These are phyloP conservation scores for Nicator chloris DNA, from an alignment of 2,113 vertebrate species.

Conservation along the genomic window DNA sequence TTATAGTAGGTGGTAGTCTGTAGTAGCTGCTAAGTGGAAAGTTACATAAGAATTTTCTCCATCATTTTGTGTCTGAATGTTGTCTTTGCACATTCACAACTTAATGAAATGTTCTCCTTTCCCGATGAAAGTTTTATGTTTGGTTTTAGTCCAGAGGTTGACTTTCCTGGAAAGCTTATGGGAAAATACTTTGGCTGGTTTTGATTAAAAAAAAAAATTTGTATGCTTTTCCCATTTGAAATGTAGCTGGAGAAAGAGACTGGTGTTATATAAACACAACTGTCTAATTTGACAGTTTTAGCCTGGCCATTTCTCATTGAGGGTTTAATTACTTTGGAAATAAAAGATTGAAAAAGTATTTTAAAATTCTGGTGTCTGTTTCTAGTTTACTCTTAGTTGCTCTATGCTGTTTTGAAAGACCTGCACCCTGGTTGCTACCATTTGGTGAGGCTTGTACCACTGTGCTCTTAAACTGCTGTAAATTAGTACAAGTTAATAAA, in stretches of 20 bases:
- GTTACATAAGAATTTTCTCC: background rate
- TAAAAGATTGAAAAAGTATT: background rate
- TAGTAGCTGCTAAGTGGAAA: background rate
- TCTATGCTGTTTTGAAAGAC: background rate
- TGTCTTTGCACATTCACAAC: background rate
- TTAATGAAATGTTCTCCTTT: background rate
- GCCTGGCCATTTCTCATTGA: background rate
- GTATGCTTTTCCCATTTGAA: background rate
- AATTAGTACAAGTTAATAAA: background rate
- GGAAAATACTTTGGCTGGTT: constrained; percentile 10
- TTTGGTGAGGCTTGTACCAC: background rate
- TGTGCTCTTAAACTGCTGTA: background rate
- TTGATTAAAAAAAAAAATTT: background rate
- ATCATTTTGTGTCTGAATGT: background rate
- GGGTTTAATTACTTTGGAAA: background rate
- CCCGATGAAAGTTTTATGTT: background rate
- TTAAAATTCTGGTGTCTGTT: background rate
- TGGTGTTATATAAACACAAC: background rate
- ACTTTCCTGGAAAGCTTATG: constrained; percentile 24
- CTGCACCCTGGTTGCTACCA: background rate
- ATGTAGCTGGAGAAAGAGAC: background rate
- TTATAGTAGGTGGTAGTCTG: background rate
- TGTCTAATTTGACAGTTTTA: background rate
- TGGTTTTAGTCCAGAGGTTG: constrained; percentile 4
- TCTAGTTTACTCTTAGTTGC: background rate